Base-by-base conservation (phyloP, 2,888 invertebrate species). In the Tholera decimalis region DNA sequence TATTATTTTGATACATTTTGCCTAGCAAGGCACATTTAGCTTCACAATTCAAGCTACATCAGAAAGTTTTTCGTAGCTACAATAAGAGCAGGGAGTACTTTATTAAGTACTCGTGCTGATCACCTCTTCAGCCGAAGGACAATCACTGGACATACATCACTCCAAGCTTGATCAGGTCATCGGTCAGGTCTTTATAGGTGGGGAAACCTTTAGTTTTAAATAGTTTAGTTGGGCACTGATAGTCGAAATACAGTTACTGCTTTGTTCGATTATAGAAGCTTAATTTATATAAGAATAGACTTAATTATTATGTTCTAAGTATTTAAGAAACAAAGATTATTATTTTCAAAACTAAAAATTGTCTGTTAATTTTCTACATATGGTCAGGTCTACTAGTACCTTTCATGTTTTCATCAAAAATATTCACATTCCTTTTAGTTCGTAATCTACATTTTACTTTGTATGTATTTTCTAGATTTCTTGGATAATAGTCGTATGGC, bases 331-430 rank as follows among this genome's bases (percentile, higher is more conserved):
- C n/a, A n/a, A n/a, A n/a, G n/a, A n/a, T n/a, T n/a, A n/a, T n/a
- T n/a, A n/a, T n/a, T n/a, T n/a, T n/a, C n/a, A n/a, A n/a, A n/a
- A n/a, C n/a, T n/a, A n/a, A n/a, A n/a, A n/a, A n/a, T n/a, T n/a
- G n/a, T n/a, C n/a, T n/a, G n/a, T n/a, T n/a, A n/a, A n/a, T n/a
- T n/a, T n/a, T n/a, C n/a, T n/a, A n/a, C n/a, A n/a, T n/a, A n/a
- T n/a, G n/a, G n/a, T n/a, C n/a, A n/a, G 28, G 28, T 28, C 28
- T 6, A 1, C 4, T 43, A 22, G 11, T 15, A 44, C 95, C 95
- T 94, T 91, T 89, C 54, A 93, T 91, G 87, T 94, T 94, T 88
- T 94, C 94, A 93, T 95, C 91, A 90, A 93, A 94, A 83, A 71
- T 80, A 71, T 88, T 82, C 68, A 66, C 83, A 82, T 91, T 92